Evolutionary conservation across 2,113 vertebrate species (phyloP).

Genomic region (Lipophrys pholis): DNA sequence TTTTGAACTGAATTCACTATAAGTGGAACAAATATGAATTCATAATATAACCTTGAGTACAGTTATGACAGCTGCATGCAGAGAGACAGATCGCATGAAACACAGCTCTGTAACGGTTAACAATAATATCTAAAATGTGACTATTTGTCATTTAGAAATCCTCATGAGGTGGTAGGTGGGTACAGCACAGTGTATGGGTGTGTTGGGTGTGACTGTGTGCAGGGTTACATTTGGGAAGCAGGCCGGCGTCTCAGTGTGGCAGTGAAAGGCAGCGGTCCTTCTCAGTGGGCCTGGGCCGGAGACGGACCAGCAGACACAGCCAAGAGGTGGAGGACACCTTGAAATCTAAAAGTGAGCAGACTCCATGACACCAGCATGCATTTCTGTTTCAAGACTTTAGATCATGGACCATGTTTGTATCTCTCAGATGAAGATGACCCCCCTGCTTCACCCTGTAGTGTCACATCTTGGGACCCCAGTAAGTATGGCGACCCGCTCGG

Average conservation of each 20-base stretch:
- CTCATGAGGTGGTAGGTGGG: no score
- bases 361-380: not conserved
- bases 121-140: no score
- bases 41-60: no score
- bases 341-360: constrained; percentile 79
- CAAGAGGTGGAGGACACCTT: constrained; percentile 78
- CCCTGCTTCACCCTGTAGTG: constrained; percentile 82
- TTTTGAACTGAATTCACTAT: no score
- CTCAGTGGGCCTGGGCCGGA: constrained; percentile 75
- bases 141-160: no score
- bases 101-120: no score
- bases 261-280: constrained; percentile 74
- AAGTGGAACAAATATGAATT: no score
- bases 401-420: constrained; percentile 66
- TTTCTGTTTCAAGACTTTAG: constrained; percentile 41
- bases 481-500: constrained; percentile 58
- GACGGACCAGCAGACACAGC: constrained; percentile 68
- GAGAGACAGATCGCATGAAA: no score
- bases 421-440: constrained; percentile 82
- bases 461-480: constrained; percentile 85
- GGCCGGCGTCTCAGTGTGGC: constrained; percentile 48
- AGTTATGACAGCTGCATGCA: no score
- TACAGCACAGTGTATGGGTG: no score
- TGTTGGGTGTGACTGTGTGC: not conserved
- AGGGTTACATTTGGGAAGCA: constrained; percentile 74